Evolutionary conservation across 2,113 vertebrate genomes (phyloP), one percentile per base, ranked within the genome.

Genomic region (Pseudopodoces humilis): DNA sequence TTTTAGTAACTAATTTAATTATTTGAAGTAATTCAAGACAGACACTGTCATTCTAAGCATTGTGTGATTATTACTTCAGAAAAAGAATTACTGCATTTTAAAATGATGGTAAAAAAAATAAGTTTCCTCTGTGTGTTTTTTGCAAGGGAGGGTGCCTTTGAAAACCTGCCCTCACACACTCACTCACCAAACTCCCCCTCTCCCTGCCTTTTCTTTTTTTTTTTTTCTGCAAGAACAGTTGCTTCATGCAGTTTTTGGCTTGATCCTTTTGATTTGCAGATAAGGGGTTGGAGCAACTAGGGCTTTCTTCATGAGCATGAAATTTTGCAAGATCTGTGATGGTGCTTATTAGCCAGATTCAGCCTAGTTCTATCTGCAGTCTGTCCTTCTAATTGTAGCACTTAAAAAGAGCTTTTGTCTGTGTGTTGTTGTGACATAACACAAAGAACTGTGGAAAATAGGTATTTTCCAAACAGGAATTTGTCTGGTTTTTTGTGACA

Each of bases 1-100:
- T 95, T 93, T 86, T 65, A 62, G 55, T 76, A 70, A 50, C 31
- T 83, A 65, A 92, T 89, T 75, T 78, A 86, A 82, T 92, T 90
- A 83, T 74, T 86, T 7, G 1, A 65, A 49, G 15, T 65, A 62
- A 89, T 95, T 95, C 17, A 33, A 43, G n/a, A 13, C 22, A 64
- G 43, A n/a, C 6, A 56, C 6, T 69, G 13, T 83, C 49, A 43
- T 59, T n/a, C 23, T 74, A 58, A 91, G 22, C 20, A 43, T 14
- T 67, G 25, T 64, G 23, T 47, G 33, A 41, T 56, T 52, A 76
- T 47, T 75, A 52, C 15, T 75, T 87, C 16, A 59, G 10, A 4
- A 5, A 35, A 56, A 18, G 43, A 15, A 24, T 5, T 3, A 44
- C 3, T 3, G 11, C 27, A 33, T 60, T 83, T 69, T 30, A 46